Conservation (phyloP, 2,113 vertebrate genomes). For the Pithys albifrons region DNA sequence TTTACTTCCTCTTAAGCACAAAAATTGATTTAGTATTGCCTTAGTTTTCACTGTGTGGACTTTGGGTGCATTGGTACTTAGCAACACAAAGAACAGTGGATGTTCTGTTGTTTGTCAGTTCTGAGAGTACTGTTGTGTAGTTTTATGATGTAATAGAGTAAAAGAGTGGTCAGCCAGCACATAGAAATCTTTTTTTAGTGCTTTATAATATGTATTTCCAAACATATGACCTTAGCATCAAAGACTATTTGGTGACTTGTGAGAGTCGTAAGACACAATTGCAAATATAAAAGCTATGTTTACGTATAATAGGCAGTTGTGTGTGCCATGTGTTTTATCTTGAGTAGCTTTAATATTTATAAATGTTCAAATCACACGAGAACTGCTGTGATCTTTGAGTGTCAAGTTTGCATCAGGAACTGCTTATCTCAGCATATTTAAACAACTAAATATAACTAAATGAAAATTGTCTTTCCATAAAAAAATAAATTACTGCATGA, state of each 20-base stretch:
- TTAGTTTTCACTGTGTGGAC: not conserved
- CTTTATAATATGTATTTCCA: not conserved
- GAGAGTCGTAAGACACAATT: not conserved
- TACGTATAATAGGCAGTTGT: not conserved
- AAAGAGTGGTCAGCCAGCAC: not conserved
- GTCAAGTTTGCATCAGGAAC: not conserved
- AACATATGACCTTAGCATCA: not conserved
- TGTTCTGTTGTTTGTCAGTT: not conserved
- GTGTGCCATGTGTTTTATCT: not conserved
- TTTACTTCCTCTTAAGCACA: not conserved
- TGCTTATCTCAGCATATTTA: not conserved
- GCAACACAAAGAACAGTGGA: not conserved
- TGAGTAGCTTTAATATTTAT: not conserved
- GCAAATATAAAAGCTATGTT: not conserved
- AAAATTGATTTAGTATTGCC: not conserved
- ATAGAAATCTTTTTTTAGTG: not conserved
- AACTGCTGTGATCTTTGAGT: not conserved
- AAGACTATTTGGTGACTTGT: not conserved
- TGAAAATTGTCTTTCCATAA: not conserved
- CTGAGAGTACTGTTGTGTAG: accelerated
- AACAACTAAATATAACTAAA: not conserved
- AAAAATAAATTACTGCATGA: not conserved
- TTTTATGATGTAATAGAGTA: not conserved
- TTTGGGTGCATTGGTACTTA: not conserved
- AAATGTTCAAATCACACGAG: not conserved